Evolutionary conservation across 2,113 vertebrate species (phyloP), one percentile per base, ranked within the genome.

Genomic region (Oreocharis arfaki): DNA sequence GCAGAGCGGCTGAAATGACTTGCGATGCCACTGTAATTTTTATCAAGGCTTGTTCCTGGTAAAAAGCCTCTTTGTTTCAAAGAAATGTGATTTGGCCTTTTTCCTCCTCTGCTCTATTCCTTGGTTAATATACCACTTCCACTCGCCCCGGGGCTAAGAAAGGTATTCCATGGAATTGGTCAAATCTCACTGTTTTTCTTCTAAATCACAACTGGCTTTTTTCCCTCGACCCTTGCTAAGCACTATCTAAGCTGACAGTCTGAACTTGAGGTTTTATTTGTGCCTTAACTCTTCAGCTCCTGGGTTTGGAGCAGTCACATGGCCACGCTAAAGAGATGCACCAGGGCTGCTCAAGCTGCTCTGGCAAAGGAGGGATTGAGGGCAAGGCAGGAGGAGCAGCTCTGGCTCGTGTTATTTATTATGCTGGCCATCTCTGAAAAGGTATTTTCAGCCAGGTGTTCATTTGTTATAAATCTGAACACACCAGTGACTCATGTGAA

Each of bases 11-110:
- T 95, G 98, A 98, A 98, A 98, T 98, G 98, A 96, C 97, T 97
- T 87, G 97, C 73, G 96, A 97, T 97, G 98, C 97, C 95, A 96
- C 98, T 97, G 97, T 97, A 97, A 98, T 98, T 98, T 98, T 98
- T 98, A 98, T 98, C 98, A 98, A 97, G 97, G 95, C 97, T 98
- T 98, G 98, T 98, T 98, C 97, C 97, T 96, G 97, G 96, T 98
- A 98, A 98, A 98, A 98, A 98, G 97, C 94, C 97, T 98, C 98
- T 98, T 98, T 98, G 98, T 98, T 98, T 98, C 97, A 95, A 96
- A 97, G 97, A 98, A 98, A 98, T 98, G 98, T 97, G 97, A 98
- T 98, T 98, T 98, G 98, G 97, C 97, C 98, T 97, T 98, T 97
- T 97, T 96, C 97, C 95, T 97, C 97, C 97, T 94, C 97, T 96